Conservation (phyloP, 2,113 vertebrate species). For the Suricata suricatta region DNA sequence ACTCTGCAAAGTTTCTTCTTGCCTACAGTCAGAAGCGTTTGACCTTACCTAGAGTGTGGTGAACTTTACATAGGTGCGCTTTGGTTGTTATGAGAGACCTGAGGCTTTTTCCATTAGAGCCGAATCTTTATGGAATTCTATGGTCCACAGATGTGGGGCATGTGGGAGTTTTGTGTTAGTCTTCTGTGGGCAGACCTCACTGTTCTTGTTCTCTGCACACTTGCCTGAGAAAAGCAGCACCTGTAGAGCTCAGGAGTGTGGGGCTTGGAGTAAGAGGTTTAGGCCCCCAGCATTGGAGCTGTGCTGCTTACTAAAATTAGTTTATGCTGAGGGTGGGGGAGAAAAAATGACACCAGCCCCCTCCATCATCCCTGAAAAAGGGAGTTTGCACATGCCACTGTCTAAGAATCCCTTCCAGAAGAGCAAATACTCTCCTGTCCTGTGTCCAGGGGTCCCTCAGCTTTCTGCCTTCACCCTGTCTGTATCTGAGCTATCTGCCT, state of each 20-base stretch:
- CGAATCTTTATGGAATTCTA: neutral
- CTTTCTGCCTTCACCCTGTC: neutral
- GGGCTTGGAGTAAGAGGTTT: neutral
- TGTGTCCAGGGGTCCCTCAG: neutral
- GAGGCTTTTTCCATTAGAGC: neutral
- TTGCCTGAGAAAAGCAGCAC: neutral
- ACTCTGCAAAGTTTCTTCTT: neutral
- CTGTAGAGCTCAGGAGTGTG: neutral
- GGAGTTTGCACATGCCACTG: neutral
- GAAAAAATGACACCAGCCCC: neutral
- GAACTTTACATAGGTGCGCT: neutral
- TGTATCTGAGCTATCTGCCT: neutral
- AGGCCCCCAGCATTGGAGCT: neutral
- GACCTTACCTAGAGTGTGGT: neutral
- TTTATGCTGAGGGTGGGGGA: neutral
- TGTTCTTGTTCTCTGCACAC: neutral
- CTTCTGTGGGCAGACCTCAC: neutral
- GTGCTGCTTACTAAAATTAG: neutral
- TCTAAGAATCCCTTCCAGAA: neutral
- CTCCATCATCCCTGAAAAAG: neutral
- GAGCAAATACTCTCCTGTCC: neutral
- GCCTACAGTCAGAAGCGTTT: neutral
- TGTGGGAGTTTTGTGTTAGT: neutral
- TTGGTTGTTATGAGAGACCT: neutral
- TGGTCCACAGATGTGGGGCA: neutral